Evolutionary conservation across 2,113 vertebrate genomes (phyloP).

Genomic region (Petrocephalus microphthalmus): DNA sequence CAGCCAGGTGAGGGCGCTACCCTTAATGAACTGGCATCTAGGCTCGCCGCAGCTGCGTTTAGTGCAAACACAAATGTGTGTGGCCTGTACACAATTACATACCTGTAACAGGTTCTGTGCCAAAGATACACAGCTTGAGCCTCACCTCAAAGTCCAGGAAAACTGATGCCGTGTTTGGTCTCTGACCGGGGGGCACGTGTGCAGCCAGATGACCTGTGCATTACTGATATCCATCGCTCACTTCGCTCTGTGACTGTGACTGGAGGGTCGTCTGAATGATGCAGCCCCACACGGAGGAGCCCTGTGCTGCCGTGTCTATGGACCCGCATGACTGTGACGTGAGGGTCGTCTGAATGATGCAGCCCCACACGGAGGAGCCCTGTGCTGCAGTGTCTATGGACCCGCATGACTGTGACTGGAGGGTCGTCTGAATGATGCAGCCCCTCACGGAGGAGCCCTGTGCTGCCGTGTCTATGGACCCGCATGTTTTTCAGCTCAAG

Average conservation of each 20-base stretch:
- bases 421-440: background rate
- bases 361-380: background rate
- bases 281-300: background rate
- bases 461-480: background rate
- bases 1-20: background rate
- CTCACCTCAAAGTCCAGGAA: background rate
- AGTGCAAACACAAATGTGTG: background rate
- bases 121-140: background rate
- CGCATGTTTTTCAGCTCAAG: background rate
- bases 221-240: background rate
- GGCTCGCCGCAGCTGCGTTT: background rate
- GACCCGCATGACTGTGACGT: background rate
- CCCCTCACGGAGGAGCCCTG: background rate
- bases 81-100: background rate
- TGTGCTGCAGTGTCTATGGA: background rate
- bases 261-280: background rate
- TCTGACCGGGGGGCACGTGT: background rate
- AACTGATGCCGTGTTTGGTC: background rate
- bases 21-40: background rate
- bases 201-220: background rate
- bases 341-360: background rate
- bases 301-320: background rate
- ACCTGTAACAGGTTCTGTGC: background rate
- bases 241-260: background rate
- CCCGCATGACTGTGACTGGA: background rate